phyloP scores from a whole-genome alignment of 2,888 invertebrate genomes.

The Hetaerina titia region DNA sequence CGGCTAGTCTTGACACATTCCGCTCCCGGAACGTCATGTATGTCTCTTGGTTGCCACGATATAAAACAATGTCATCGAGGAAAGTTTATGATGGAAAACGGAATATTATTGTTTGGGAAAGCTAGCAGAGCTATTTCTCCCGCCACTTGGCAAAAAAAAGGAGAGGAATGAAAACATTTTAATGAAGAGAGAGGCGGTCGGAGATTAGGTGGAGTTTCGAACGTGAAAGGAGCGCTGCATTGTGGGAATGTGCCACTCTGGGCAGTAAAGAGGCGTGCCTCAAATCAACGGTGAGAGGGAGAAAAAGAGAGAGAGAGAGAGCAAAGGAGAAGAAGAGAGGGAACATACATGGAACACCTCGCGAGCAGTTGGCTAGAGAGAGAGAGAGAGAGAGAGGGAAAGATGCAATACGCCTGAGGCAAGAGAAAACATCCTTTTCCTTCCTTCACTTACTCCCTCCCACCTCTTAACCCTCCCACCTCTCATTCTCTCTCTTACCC shows the following conservation, averaged over 20 bases:
- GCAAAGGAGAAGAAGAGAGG: background rate
- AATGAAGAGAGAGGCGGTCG: background rate
- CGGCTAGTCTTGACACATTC: too few relatives aligned
- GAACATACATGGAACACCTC: background rate
- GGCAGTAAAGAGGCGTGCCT: slow-evolving; percentile 30
- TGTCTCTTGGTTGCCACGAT: background rate
- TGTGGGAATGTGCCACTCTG: background rate
- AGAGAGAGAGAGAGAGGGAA: background rate
- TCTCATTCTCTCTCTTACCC: background rate
- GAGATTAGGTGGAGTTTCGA: background rate
- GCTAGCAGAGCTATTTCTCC: background rate
- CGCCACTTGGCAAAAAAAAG: background rate
- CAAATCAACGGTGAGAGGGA: background rate
- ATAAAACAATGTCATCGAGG: slow-evolving; percentile 6
- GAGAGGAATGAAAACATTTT: background rate
- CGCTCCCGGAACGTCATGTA: background rate
- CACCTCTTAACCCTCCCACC: background rate
- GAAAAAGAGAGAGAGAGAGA: background rate
- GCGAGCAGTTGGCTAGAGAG: background rate
- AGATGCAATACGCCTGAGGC: background rate
- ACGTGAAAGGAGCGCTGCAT: background rate
- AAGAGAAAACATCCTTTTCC: background rate
- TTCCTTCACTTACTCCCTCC: background rate
- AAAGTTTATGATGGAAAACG: slow-evolving; percentile 1
- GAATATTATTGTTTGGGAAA: background rate